Evolutionary conservation across 2,797 vertebrate species (phyloP).

Genomic region (Poeciliopsis infans): DNA sequence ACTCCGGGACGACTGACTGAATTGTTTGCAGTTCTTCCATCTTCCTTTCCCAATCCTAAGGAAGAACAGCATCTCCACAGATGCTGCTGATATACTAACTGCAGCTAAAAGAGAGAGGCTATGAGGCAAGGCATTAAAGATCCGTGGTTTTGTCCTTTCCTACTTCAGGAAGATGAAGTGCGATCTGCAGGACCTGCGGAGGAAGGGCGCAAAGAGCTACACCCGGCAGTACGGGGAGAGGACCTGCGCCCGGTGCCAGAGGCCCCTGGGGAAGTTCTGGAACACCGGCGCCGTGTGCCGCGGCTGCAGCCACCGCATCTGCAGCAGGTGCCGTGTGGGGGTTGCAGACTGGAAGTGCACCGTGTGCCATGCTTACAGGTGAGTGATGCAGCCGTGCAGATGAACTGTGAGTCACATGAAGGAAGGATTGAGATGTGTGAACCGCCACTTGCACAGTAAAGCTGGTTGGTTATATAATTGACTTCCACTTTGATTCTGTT

Average conservation of each 20-base stretch:
- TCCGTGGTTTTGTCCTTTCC: background rate
- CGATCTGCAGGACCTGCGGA: constrained; percentile 85
- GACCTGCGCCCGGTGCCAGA: constrained; percentile 88
- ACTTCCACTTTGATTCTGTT: background rate
- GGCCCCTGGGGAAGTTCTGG: constrained; percentile 82
- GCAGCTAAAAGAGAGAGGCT: background rate
- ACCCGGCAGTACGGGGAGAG: constrained; percentile 74
- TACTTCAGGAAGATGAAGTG: constrained; percentile 85
- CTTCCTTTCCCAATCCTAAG: background rate
- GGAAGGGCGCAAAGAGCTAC: constrained; percentile 75
- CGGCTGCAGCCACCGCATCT: constrained; percentile 92
- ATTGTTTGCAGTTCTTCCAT: background rate
- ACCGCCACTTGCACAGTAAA: background rate
- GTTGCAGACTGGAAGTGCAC: constrained; percentile 87
- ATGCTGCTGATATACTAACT: background rate
- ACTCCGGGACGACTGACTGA: background rate
- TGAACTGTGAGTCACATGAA: background rate
- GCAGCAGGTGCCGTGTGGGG: constrained; percentile 81
- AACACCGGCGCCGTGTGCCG: constrained; percentile 86
- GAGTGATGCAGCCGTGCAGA: background rate
- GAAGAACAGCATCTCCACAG: background rate
- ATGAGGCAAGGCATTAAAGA: background rate
- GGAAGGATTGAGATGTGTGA: background rate
- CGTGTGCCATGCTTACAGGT: constrained; percentile 89
- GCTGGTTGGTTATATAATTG: background rate